A percentile compares a stretch with the other conserved stretches of the same genome.
Conservation (phyloP, 2,888 invertebrate genomes). For the Nomada fabriciana region DNA sequence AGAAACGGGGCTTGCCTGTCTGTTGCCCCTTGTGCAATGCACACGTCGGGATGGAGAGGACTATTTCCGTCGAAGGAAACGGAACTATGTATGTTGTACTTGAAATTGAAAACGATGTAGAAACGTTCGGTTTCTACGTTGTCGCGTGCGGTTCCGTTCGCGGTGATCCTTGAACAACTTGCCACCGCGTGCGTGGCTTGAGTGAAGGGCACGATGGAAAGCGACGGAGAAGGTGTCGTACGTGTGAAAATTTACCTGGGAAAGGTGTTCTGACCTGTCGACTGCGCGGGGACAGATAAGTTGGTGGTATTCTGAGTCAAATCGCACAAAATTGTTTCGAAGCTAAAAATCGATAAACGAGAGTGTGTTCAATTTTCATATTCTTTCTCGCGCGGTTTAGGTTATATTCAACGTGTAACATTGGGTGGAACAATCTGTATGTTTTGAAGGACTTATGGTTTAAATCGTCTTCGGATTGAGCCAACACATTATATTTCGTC, state of each 20-base stretch:
- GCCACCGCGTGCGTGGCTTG: not conserved
- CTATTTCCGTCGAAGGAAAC: conserved; percentile 24
- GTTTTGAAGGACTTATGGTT: too few relatives aligned
- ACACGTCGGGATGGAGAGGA: conserved; percentile 13
- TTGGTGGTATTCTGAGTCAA: too few relatives aligned
- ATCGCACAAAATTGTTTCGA: too few relatives aligned
- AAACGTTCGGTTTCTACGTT: conserved; percentile 11
- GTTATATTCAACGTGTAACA: too few relatives aligned
- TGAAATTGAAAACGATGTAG: conserved; percentile 48
- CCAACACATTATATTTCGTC: too few relatives aligned
- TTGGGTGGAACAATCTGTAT: too few relatives aligned
- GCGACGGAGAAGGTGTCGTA: not conserved
- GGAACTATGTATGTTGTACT: conserved; percentile 27
- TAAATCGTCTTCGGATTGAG: too few relatives aligned
- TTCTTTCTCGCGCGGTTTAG: too few relatives aligned
- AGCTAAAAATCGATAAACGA: too few relatives aligned
- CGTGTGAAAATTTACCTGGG: not conserved
- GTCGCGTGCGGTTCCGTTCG: conserved; percentile 21
- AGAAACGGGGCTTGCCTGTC: conserved; percentile 6
- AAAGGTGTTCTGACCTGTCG: not conserved
- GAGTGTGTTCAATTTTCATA: too few relatives aligned
- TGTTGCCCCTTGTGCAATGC: conserved; percentile 21
- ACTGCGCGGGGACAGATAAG: not conserved
- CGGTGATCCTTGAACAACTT: conserved; percentile 17
- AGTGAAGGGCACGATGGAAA: too few relatives aligned